Conservation (phyloP, 2,797 vertebrate species). For the Oreochromis grahami region DNA sequence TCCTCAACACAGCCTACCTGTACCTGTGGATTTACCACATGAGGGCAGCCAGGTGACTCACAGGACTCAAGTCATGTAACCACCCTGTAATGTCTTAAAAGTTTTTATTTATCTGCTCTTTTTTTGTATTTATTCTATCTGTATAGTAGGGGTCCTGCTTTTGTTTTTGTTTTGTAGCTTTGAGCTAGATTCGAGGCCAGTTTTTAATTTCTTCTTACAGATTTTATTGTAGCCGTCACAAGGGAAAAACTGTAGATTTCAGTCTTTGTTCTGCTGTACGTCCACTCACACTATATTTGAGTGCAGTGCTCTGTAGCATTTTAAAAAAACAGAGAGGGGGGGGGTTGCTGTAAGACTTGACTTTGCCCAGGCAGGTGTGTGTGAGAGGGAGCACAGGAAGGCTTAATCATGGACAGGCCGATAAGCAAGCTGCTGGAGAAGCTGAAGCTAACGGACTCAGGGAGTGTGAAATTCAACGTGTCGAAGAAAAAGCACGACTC, state of each 20-base stretch:
- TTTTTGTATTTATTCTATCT: slow-evolving; percentile 62
- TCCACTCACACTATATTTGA: slow-evolving; percentile 54
- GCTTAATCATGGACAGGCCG: slow-evolving; percentile 77
- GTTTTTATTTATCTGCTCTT: slow-evolving; percentile 65
- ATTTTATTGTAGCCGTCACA: neutral
- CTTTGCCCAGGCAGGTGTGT: slow-evolving; percentile 1
- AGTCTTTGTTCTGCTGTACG: slow-evolving; percentile 50
- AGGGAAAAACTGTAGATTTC: slow-evolving; percentile 29
- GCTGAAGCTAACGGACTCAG: slow-evolving; percentile 83
- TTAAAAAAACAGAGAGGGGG: neutral
- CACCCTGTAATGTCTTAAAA: slow-evolving; percentile 61
- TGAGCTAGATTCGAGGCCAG: slow-evolving; percentile 14
- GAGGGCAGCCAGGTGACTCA: slow-evolving; percentile 54
- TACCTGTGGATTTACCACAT: slow-evolving; percentile 48
- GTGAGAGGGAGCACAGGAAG: neutral
- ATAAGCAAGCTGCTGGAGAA: slow-evolving; percentile 85
- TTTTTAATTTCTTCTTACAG: neutral
- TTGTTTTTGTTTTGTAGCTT: neutral
- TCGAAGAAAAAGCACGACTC: slow-evolving; percentile 80
- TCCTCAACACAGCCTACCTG: slow-evolving; percentile 40
- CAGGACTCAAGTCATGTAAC: slow-evolving; percentile 60
- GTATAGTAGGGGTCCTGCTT: slow-evolving; percentile 5
- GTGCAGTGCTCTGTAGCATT: slow-evolving; percentile 26
- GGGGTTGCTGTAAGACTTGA: neutral
- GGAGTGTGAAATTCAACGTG: slow-evolving; percentile 82